Conservation (phyloP, 2,888 invertebrate genomes). For the Tridacna gigas region DNA sequence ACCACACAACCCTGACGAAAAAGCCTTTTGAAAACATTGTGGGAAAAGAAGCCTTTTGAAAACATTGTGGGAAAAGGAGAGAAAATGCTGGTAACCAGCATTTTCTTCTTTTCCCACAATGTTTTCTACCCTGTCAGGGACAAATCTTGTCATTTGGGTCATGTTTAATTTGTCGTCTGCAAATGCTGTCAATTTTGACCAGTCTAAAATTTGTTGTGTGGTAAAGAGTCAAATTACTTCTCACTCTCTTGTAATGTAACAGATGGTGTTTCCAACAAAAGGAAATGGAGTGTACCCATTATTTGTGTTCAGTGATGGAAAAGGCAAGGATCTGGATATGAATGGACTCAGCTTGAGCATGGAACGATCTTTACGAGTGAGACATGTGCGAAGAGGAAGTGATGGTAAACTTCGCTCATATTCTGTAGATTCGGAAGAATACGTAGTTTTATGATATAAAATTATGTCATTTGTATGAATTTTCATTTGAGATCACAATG, state of each 20-base stretch:
- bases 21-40: no score
- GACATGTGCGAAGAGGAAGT: slow-evolving; percentile 67
- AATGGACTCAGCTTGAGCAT: slow-evolving; percentile 63
- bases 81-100: neutral
- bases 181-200: no score
- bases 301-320: slow-evolving; percentile 92
- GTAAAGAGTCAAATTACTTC: no score
- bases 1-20: no score
- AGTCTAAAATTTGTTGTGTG: no score
- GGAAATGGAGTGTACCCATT: slow-evolving; percentile 90
- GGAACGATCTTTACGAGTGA: slow-evolving; percentile 71
- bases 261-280: slow-evolving; percentile 87
- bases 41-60: no score
- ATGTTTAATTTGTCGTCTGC: no score
- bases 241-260: neutral
- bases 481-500: no score
- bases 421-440: slow-evolving; percentile 79
- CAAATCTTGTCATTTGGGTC: no score
- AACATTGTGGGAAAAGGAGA: no score
- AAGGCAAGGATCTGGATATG: slow-evolving; percentile 70
- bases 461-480: neutral
- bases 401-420: slow-evolving; percentile 70
- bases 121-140: no score
- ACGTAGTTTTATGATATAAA: slow-evolving; percentile 74
- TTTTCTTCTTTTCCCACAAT: neutral